phyloP scores from a whole-genome alignment of 2,888 invertebrate species.

The Drosophila ustulata region DNA sequence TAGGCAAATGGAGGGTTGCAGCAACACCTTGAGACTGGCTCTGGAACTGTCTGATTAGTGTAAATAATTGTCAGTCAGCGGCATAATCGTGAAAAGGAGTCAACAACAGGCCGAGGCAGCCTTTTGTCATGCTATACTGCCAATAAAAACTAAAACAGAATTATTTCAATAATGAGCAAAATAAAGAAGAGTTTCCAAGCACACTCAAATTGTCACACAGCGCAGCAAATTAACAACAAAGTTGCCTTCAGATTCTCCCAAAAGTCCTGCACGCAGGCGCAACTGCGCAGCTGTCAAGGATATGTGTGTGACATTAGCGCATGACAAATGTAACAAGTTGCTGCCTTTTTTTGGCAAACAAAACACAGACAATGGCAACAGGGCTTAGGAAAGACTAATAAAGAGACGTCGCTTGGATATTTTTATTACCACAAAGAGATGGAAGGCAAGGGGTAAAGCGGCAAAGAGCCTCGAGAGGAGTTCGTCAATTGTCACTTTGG shows the following conservation, averaged over 20 bases:
- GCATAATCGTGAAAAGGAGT: conserved; percentile 58
- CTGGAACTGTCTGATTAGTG: conserved; percentile 73
- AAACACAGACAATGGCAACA: conserved; percentile 29
- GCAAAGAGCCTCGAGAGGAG: conserved; percentile 38
- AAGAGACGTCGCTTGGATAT: conserved; percentile 80
- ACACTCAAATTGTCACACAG: conserved; percentile 75
- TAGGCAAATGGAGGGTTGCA: conserved; percentile 55
- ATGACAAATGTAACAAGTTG: conserved; percentile 83
- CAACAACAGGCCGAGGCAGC: conserved; percentile 43
- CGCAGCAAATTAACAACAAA: conserved; percentile 76
- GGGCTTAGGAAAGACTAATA: conserved; percentile 75
- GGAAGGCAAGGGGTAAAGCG: neutral
- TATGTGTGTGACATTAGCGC: conserved; percentile 77
- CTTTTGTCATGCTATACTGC: conserved; percentile 77
- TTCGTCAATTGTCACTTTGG: conserved; percentile 80
- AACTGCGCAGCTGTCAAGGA: conserved; percentile 74
- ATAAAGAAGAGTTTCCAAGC: conserved; percentile 1
- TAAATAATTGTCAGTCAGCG: conserved; percentile 73
- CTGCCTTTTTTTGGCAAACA: conserved; percentile 62
- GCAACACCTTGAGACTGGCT: conserved; percentile 30
- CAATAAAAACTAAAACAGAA: conserved; percentile 80
- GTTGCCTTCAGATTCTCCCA: conserved; percentile 42
- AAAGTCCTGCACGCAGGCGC: conserved; percentile 42
- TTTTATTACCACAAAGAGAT: conserved; percentile 73
- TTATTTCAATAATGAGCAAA: conserved; percentile 68